phyloP scores from a whole-genome alignment of 2,113 vertebrate species.

The Spea bombifrons region DNA sequence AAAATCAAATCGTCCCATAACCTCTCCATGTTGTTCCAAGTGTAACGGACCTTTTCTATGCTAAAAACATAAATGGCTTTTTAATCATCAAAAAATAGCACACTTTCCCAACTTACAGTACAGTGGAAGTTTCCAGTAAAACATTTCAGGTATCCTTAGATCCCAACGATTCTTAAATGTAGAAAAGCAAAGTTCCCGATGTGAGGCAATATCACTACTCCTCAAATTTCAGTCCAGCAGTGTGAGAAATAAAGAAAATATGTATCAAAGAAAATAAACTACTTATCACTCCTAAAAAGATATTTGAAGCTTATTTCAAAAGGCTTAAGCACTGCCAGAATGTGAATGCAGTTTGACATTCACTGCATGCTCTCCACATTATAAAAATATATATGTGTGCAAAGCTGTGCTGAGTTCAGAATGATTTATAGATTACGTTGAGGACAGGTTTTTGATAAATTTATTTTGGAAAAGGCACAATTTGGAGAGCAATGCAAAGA shows the following conservation, averaged over 20 bases:
- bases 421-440: constrained; percentile 15
- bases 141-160: neutral
- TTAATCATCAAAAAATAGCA: no score
- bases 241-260: constrained; percentile 12
- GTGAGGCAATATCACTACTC: neutral
- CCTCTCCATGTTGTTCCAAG: no score
- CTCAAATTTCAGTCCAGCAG: neutral
- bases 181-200: neutral
- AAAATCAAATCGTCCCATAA: no score
- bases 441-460: constrained; percentile 30
- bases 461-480: constrained; percentile 28
- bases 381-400: constrained; percentile 21
- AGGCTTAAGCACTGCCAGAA: constrained; percentile 16
- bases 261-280: constrained; percentile 23
- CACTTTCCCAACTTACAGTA: no score
- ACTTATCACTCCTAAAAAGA: neutral
- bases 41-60: no score
- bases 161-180: neutral
- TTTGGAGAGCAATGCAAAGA: constrained; percentile 19
- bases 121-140: no score
- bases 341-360: constrained; percentile 14
- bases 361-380: constrained; percentile 8
- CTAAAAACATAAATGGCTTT: no score
- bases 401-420: neutral
- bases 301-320: constrained; percentile 17